Evolutionary conservation across 1,140 invertebrate genomes (phyloP).

Genomic region (Drosophila dunni): DNA sequence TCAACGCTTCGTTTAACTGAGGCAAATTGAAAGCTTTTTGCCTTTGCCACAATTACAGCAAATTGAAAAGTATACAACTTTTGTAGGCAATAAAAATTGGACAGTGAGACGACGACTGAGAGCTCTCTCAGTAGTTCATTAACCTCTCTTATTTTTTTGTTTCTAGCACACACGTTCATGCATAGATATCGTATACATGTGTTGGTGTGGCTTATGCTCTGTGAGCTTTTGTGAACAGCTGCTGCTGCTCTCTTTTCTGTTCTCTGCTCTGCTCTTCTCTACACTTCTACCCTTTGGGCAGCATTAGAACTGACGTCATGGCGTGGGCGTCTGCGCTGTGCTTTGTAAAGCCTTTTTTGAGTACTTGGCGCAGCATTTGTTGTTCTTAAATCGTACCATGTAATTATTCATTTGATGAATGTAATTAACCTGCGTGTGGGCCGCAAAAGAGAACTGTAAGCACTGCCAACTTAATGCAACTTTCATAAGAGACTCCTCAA

Average conservation of each 20-base stretch:
- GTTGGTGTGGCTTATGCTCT: conserved; percentile 24
- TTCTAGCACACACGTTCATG: conserved; percentile 25
- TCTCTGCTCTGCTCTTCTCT: neutral
- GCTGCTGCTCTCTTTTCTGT: conserved; percentile 13
- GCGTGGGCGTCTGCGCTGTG: conserved; percentile 53
- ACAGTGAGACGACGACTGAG: conserved; percentile 51
- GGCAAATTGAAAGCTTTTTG: conserved; percentile 73
- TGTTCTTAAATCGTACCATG: conserved; percentile 55
- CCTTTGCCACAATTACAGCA: conserved; percentile 66
- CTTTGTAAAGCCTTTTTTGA: conserved; percentile 62
- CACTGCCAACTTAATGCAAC: conserved; percentile 17
- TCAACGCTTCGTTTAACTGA: conserved; percentile 81
- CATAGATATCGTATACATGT: neutral
- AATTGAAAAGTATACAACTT: conserved; percentile 73
- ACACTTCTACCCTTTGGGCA: neutral
- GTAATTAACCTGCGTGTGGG: neutral
- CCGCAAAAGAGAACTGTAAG: conserved; percentile 7
- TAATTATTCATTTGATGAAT: conserved; percentile 53
- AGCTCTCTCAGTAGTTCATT: conserved; percentile 50
- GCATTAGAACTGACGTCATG: conserved; percentile 49
- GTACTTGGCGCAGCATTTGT: conserved; percentile 44
- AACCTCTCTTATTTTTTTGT: conserved; percentile 51
- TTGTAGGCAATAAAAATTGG: conserved; percentile 76
- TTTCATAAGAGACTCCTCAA: neutral
- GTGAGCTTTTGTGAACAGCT: conserved; percentile 21